Base-by-base conservation (phyloP, 2,113 vertebrate species). In the Pholis gunnellus region DNA sequence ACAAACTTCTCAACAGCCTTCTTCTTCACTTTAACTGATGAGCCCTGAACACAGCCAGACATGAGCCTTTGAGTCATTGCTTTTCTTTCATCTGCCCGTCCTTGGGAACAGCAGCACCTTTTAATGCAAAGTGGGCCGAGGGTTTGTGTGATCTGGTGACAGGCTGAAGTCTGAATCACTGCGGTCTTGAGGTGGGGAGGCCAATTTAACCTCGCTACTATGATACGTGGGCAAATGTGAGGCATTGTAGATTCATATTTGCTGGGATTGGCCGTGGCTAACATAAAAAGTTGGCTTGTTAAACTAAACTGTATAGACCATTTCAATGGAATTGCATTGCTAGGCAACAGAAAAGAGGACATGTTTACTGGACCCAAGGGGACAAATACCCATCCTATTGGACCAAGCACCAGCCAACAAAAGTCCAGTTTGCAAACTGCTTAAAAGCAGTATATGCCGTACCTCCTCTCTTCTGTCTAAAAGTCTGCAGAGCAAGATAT, bases 21-120 rank as follows among this genome's bases (percentile, higher is more conserved):
- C 50, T 57, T 34, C 6, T 50, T 69, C 59, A 25, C 31, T 48
- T 63, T 1, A 70, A 34, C 14, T 57, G 64, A 70, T 69, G 29
- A 82, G 54, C 6, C 36, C 31, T 46, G 74, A 50, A 69, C 25
- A 79, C 29, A 70, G 11, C 17, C 71, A 63, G 56, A 59, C 36
- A 20, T 1, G 8, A 61, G 27, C 3, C 3, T 78, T 54, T 86
- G 76, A 88, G 44, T 87, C 88, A 87, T 3, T 15, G 48, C 77
- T 75, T 71, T 75, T 71, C 61, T 77, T 69, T 77, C 77, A 70
- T 78, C 59, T 74, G n/a, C 1, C 54, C 5, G 25, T 57, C n/a
- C 25, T 60, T 50, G 67, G 27, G 63, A 57, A 67, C 40, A 78
- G 60, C 38, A 56, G 6, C 73, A 88, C n/a, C 70, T 74, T 72